Evolutionary conservation across 2,113 vertebrate species (phyloP).

Genomic region (Aldabrachelys gigantea): DNA sequence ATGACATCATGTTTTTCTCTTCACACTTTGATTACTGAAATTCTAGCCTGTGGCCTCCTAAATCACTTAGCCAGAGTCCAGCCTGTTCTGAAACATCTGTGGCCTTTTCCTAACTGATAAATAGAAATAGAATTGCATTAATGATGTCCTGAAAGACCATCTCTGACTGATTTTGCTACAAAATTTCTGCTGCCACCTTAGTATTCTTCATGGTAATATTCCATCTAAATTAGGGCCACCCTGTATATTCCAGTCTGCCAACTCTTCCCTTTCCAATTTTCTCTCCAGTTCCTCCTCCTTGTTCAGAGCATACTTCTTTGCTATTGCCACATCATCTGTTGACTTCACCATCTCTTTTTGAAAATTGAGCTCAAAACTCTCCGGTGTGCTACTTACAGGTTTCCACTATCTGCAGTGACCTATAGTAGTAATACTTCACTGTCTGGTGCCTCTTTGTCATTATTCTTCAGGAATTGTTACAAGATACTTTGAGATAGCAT

Average conservation of each 20-base stretch:
- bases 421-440: background rate
- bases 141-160: background rate
- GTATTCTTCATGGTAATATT: background rate
- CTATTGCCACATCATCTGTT: background rate
- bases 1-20: background rate
- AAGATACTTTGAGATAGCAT: accelerated
- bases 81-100: background rate
- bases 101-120: background rate
- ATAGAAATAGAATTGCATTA: background rate
- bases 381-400: background rate
- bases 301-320: background rate
- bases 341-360: background rate
- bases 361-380: background rate
- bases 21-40: background rate
- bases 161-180: background rate
- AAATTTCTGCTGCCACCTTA: background rate
- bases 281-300: background rate
- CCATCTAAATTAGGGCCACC: background rate
- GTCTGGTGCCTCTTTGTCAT: background rate
- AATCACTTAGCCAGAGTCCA: background rate
- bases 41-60: background rate
- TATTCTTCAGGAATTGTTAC: background rate
- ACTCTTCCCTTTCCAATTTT: background rate
- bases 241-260: background rate
- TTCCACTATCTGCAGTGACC: background rate